Conservation (phyloP, 2,888 invertebrate species). For the Euclidia mi region DNA sequence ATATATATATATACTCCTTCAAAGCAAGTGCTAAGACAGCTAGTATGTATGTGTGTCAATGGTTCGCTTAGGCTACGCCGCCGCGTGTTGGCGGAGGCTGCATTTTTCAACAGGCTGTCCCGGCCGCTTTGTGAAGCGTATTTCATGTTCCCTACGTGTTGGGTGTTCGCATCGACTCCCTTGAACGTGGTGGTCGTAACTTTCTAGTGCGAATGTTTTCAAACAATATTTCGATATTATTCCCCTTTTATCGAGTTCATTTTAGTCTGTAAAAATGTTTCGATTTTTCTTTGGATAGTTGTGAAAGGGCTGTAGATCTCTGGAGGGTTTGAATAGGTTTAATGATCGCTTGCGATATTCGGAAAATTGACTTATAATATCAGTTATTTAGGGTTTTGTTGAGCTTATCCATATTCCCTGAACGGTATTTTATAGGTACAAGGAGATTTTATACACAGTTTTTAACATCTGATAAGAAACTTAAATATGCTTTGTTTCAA, state of each 20-base stretch:
- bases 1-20: no score
- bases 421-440: no score
- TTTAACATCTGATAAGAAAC: no score
- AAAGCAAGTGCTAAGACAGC: constrained; percentile 14
- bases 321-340: no score
- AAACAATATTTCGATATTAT: neutral
- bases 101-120: constrained; percentile 20
- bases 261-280: neutral
- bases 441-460: no score
- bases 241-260: neutral
- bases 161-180: neutral
- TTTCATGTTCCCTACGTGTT: constrained; percentile 10
- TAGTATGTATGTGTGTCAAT: constrained; percentile 27
- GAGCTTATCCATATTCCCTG: no score
- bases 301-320: no score
- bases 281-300: neutral
- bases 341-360: no score
- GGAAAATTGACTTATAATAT: no score
- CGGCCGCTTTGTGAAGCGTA: constrained; percentile 7
- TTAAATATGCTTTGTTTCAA: no score
- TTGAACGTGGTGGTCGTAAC: neutral
- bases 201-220: neutral
- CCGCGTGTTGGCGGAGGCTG: constrained; percentile 7
- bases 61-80: constrained; percentile 13
- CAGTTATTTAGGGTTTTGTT: no score